Conservation (phyloP, 2,113 vertebrate species). For the Varanus salvator region DNA sequence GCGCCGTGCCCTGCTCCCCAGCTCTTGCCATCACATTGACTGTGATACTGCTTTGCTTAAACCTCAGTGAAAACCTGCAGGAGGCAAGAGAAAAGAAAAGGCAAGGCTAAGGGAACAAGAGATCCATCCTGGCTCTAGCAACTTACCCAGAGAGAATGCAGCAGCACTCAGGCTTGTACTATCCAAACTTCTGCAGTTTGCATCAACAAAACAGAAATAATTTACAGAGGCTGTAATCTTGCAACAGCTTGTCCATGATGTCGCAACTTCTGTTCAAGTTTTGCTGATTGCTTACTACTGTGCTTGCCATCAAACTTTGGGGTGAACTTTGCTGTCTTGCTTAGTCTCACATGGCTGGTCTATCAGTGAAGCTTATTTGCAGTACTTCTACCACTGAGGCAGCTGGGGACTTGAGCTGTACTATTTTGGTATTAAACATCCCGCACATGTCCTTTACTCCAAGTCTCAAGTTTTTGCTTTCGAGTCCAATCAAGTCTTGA, state of each 20-base stretch:
- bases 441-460: neutral
- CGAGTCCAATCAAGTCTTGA: no score
- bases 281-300: neutral
- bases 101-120: neutral
- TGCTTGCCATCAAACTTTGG: neutral
- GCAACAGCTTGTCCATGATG: neutral
- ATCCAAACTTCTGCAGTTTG: neutral
- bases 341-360: neutral
- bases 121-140: neutral
- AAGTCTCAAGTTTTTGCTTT: no score
- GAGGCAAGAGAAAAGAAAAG: constrained; percentile 6
- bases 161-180: no score
- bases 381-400: neutral
- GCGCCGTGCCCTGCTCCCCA: neutral
- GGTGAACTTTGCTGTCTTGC: neutral
- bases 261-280: neutral
- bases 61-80: constrained; percentile 75
- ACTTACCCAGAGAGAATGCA: fast-evolving
- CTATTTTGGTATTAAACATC: neutral
- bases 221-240: neutral
- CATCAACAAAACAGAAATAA: neutral
- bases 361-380: neutral
- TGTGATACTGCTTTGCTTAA: constrained; percentile 65
- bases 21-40: constrained; percentile 72
- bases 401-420: neutral